Percentiles rank a stretch among this genome's conserved stretches.
These are phyloP conservation scores for Myiotriccus ornatus DNA, from an alignment of 2,797 vertebrate genomes.

Conservation along the genomic window DNA sequence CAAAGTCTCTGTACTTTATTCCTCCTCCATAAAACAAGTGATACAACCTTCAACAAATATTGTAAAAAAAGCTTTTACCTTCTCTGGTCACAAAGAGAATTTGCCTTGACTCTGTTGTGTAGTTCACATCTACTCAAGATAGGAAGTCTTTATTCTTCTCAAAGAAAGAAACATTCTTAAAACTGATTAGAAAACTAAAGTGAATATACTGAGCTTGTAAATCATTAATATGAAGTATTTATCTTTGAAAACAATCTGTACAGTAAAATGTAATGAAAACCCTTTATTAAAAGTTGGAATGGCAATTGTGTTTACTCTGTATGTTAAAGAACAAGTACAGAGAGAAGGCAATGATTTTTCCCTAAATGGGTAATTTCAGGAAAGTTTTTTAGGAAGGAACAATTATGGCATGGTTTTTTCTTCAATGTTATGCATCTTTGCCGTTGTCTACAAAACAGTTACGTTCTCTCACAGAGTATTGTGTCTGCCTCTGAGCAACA, in stretches of 20 bases:
- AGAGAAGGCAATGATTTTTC: background rate
- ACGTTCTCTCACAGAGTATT: background rate
- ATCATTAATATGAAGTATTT: background rate
- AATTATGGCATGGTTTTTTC: rapidly evolving
- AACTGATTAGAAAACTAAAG: background rate
- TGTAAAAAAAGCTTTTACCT: background rate
- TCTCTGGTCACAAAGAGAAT: background rate
- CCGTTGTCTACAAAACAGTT: background rate
- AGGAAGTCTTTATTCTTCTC: background rate
- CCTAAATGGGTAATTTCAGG: background rate
- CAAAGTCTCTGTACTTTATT: background rate
- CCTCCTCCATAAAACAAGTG: background rate
- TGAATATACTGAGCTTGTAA: background rate
- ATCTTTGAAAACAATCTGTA: background rate
- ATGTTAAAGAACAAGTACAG: background rate
- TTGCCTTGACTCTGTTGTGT: background rate
- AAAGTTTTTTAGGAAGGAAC: background rate
- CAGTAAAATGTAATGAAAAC: background rate
- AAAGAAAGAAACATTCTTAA: background rate
- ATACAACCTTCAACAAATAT: background rate
- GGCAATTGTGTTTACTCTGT: background rate
- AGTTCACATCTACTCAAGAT: background rate
- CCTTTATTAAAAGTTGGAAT: background rate
- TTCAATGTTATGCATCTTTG: background rate
- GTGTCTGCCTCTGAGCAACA: background rate